phyloP scores from a whole-genome alignment of 37 sponge, comb jelly and placozoan genomes.

The Diacarnus erythraeanus region DNA sequence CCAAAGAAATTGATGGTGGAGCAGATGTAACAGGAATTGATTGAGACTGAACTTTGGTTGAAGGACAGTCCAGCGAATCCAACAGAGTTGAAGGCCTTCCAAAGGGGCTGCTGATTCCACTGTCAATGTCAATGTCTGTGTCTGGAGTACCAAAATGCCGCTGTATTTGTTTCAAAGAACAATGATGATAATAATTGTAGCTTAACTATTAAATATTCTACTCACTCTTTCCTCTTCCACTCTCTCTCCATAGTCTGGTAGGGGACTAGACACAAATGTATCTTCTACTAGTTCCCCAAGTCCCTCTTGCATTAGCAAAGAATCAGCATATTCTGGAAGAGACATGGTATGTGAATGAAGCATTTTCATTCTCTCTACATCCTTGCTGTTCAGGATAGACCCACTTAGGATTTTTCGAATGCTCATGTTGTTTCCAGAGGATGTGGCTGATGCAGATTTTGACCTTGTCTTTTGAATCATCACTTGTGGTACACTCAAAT shows the following conservation, averaged over 20 bases:
- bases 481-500: not conserved
- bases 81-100: not conserved
- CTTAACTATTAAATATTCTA: not conserved
- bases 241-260: not conserved
- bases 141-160: not conserved
- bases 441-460: not conserved
- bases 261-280: slow-evolving; percentile 30
- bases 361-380: not conserved
- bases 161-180: not conserved
- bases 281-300: slow-evolving; percentile 30
- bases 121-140: slow-evolving; percentile 32
- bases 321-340: not conserved
- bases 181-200: not conserved
- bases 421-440: not conserved
- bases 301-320: not conserved
- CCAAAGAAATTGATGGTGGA: not conserved
- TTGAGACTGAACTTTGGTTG: not conserved
- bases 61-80: slow-evolving; percentile 24
- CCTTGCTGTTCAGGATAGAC: not conserved
- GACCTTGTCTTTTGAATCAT: not conserved
- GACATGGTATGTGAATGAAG: slow-evolving; percentile 15
- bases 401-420: not conserved
- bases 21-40: not conserved
- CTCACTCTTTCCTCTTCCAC: not conserved
- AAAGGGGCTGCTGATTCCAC: slow-evolving; percentile 23